Percentiles rank a stretch among this genome's conserved stretches.
Conservation (phyloP, 2,888 invertebrate species). For the Campopleginae sp. region DNA sequence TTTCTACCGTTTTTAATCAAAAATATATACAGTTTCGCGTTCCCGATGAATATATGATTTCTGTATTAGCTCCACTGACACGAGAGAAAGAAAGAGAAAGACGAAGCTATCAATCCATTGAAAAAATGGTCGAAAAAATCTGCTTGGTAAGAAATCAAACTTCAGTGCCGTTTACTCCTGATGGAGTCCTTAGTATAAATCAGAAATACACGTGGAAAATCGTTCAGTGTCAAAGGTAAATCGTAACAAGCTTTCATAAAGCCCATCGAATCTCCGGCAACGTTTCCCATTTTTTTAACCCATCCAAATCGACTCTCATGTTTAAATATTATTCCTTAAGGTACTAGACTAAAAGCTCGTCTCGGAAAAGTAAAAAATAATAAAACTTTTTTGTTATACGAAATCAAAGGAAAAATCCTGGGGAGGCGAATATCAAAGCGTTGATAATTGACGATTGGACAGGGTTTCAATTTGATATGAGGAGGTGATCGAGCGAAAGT, state of each 20-base stretch:
- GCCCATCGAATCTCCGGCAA: background rate
- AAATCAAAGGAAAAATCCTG: background rate
- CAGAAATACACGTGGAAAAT: too few species aligned
- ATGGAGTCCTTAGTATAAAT: background rate
- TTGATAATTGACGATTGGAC: conserved; percentile 3
- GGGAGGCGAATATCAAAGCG: background rate
- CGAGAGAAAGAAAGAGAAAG: background rate
- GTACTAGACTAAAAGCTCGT: background rate
- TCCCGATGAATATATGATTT: background rate
- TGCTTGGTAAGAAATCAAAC: background rate
- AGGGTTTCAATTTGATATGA: background rate
- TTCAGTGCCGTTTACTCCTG: background rate
- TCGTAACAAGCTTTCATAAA: too few species aligned
- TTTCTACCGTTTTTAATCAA: background rate
- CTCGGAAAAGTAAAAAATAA: background rate
- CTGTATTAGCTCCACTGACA: background rate
- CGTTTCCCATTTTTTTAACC: background rate
- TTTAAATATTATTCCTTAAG: background rate
- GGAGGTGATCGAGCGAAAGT: conserved; percentile 8
- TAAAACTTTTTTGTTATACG: background rate
- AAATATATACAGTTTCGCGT: background rate
- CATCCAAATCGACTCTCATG: background rate
- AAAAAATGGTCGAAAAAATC: background rate
- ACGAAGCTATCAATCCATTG: background rate
- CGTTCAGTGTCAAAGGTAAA: too few species aligned